A percentile compares a stretch with the other conserved stretches of the same genome.
These are phyloP conservation scores for Caradrina clavipalpis DNA, from an alignment of 2,888 invertebrate genomes.

Conservation along the genomic window DNA sequence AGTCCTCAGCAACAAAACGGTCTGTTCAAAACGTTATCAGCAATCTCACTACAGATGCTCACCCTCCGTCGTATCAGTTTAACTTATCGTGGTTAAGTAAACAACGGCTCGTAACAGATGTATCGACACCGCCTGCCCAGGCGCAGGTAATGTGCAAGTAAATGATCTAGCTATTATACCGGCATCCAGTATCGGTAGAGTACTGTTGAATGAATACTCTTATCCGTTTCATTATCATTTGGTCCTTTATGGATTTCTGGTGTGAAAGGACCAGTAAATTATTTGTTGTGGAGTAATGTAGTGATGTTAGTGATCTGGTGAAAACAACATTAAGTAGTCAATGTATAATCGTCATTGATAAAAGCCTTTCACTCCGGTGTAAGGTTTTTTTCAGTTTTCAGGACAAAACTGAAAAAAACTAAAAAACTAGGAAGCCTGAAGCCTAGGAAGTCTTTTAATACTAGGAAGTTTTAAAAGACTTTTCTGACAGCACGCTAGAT, in stretches of 20 bases:
- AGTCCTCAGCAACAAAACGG: slow-evolving; percentile 37
- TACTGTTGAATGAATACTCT: slow-evolving; percentile 14
- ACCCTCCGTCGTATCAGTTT: slow-evolving; percentile 57
- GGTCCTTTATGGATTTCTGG: not conserved
- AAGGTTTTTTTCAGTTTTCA: too few species aligned
- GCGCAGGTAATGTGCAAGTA: slow-evolving; percentile 62
- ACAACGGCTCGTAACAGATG: slow-evolving; percentile 67
- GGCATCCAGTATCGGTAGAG: slow-evolving; percentile 19
- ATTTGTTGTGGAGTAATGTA: too few species aligned
- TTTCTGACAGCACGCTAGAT: too few species aligned
- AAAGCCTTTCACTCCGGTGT: too few species aligned
- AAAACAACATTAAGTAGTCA: too few species aligned
- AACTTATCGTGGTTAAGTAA: slow-evolving; percentile 64
- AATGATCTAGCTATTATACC: slow-evolving; percentile 52
- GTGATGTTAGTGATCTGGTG: too few species aligned
- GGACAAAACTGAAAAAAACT: too few species aligned
- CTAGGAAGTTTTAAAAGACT: too few species aligned
- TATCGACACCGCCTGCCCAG: slow-evolving; percentile 64
- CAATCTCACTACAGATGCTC: slow-evolving; percentile 44
- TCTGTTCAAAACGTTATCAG: slow-evolving; percentile 27
- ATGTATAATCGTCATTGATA: too few species aligned
- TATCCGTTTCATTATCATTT: slow-evolving; percentile 1
- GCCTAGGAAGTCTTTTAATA: too few species aligned
- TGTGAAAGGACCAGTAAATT: too few species aligned
- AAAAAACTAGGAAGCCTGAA: too few species aligned